phyloP scores from a whole-genome alignment of 2,888 invertebrate genomes.

The Stenchaetothrips biformis region DNA sequence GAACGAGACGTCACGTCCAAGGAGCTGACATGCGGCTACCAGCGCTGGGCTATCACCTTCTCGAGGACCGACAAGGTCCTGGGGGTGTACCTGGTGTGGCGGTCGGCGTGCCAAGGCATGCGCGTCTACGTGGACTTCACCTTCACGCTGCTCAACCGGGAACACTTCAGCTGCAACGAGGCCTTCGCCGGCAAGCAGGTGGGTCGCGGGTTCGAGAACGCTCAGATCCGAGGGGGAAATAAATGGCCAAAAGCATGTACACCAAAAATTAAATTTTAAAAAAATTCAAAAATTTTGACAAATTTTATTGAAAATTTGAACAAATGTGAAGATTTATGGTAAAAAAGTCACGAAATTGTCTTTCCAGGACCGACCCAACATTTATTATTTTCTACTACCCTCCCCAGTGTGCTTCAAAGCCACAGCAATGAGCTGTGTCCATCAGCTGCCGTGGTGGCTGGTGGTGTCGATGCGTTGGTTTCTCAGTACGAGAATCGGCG shows the following conservation, averaged over 20 bases:
- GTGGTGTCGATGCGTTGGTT: too few relatives aligned
- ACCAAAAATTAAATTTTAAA: too few relatives aligned
- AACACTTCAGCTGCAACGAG: slow-evolving; percentile 78
- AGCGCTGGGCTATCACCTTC: slow-evolving; percentile 77
- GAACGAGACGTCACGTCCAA: slow-evolving; percentile 76
- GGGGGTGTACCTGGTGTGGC: slow-evolving; percentile 73
- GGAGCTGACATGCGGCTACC: slow-evolving; percentile 76
- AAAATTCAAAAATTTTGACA: too few relatives aligned
- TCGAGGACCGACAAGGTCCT: slow-evolving; percentile 68
- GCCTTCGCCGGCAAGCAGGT: slow-evolving; percentile 72
- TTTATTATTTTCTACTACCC: neutral
- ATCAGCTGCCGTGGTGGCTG: too few relatives aligned
- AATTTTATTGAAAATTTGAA: too few relatives aligned
- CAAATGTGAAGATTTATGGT: too few relatives aligned
- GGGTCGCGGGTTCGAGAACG: slow-evolving; percentile 33
- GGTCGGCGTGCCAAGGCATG: slow-evolving; percentile 68
- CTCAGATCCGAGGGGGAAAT: too few relatives aligned
- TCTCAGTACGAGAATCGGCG: too few relatives aligned
- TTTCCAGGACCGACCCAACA: neutral
- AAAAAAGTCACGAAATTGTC: neutral
- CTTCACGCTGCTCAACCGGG: slow-evolving; percentile 72
- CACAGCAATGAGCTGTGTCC: too few relatives aligned
- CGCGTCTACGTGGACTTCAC: slow-evolving; percentile 74
- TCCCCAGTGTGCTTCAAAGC: too few relatives aligned
- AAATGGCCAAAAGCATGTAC: too few relatives aligned